phyloP scores from a whole-genome alignment of 2,888 invertebrate genomes.

The Thereva nobilitata region DNA sequence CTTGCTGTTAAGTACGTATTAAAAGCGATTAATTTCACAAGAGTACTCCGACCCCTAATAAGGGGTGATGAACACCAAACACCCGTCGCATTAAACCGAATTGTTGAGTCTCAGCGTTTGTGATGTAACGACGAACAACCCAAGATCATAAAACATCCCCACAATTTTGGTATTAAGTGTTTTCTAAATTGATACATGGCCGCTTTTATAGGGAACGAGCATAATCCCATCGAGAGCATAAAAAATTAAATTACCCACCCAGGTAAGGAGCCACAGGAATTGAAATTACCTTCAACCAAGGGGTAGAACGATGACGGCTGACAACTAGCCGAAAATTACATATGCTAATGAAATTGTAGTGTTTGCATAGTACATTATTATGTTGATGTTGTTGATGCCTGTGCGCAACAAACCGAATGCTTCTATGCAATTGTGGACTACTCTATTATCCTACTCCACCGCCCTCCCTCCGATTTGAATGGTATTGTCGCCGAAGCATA shows the following conservation, averaged over 20 bases:
- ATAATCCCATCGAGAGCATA: constrained; percentile 36
- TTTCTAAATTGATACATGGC: constrained; percentile 39
- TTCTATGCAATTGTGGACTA: constrained; percentile 23
- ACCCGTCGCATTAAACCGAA: not conserved
- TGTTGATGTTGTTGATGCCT: constrained; percentile 46
- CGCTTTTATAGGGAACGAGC: constrained; percentile 29
- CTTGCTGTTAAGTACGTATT: constrained; percentile 45
- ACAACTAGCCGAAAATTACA: constrained; percentile 40
- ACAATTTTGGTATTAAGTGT: constrained; percentile 42
- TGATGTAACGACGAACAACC: not conserved
- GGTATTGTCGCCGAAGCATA: constrained; percentile 7
- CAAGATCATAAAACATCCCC: constrained; percentile 30
- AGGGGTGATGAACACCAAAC: constrained; percentile 18
- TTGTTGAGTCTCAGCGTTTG: constrained; percentile 1
- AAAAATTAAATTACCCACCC: constrained; percentile 14
- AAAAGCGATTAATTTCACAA: constrained; percentile 44
- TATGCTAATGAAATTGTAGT: constrained; percentile 41
- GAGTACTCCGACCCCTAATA: constrained; percentile 16
- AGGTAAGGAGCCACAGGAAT: not conserved
- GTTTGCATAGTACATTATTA: constrained; percentile 44
- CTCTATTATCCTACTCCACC: not conserved
- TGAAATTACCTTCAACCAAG: not conserved
- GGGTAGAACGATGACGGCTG: constrained; percentile 9
- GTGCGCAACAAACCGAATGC: constrained; percentile 37
- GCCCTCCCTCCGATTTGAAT: not conserved